Base-by-base conservation (phyloP, 2,113 vertebrate species). In the Thinocorus orbignyianus region DNA sequence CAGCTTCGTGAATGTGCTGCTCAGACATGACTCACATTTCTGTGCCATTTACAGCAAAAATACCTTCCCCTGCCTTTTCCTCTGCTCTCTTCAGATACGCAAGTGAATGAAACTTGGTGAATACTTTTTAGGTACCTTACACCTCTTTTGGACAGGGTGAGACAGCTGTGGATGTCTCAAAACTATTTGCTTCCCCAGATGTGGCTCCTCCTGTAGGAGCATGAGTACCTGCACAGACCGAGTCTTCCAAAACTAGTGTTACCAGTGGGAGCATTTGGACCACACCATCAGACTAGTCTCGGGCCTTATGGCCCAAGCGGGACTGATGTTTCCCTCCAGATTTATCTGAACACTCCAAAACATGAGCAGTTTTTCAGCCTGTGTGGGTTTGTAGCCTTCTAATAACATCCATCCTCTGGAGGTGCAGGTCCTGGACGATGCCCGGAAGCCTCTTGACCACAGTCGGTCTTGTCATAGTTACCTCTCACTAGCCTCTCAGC, bases 401-500 rank as follows among this genome's bases (percentile, higher is more conserved):
- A 35, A 46, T 49, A 55, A 37, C 25, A 51, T 17, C 17, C 10
- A 19, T 6, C 23, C 46, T 61, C 57, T 7, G 33, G 57, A 90
- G 30, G 10, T 16, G 10, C 30, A 31, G 25, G 51, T 76, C 61
- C 61, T 5, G 5, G 13, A 8, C 0, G 0, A 35, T 13, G 54
- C 44, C 60, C 79, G 41, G 25, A 87, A 77, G 37, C 30, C 74
- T 54, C 44, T 17, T 70, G 71, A 49, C 62, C 41, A 55, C 17
- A 52, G n/a, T 6, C 0, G 1, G 20, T 55, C 68, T 51, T 73
- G 11, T 24, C 68, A 30, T 17, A 24, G 49, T 35, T 25, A 69
- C 28, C 22, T 49, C 60, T 44, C 39, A 26, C 33, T 35, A 61
- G 48, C 19, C 42, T 24, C 61, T 42, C 11, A n/a, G 1, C 42